A percentile compares a stretch with the other conserved stretches of the same genome.
phyloP scores from a whole-genome alignment of 2,888 invertebrate species.

The Cephonodes hylas region DNA sequence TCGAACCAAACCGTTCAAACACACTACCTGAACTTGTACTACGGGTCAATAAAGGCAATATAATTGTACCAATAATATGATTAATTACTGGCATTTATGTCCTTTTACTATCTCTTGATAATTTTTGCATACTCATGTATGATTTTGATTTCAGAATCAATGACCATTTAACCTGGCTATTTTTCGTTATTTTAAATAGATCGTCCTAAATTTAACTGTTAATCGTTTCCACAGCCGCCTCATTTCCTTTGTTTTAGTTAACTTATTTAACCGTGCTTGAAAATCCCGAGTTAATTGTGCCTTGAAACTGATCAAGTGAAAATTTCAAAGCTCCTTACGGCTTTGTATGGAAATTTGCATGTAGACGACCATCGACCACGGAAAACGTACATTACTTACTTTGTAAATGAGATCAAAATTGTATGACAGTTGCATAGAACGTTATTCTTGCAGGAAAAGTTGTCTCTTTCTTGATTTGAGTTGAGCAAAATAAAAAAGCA shows the following conservation, averaged over 20 bases:
- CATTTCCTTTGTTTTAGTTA: slow-evolving; percentile 10
- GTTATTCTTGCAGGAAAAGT: background rate
- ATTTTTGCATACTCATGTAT: too few species aligned
- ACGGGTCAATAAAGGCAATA: too few species aligned
- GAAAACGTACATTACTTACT: background rate
- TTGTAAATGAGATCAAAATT: background rate
- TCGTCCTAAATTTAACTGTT: background rate
- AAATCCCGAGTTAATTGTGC: slow-evolving; percentile 6
- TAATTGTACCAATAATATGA: too few species aligned
- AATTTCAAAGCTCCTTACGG: slow-evolving; percentile 3
- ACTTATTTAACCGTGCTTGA: slow-evolving; percentile 3
- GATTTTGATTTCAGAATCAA: too few species aligned
- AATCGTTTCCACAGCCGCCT: background rate
- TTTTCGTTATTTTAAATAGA: too few species aligned
- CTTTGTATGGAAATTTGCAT: background rate
- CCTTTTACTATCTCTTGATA: too few species aligned
- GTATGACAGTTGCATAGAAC: background rate
- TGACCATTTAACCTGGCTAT: too few species aligned
- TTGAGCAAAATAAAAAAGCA: too few species aligned
- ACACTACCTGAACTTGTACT: too few species aligned
- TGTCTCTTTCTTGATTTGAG: too few species aligned
- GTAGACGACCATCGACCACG: background rate
- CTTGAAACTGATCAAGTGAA: slow-evolving; percentile 9
- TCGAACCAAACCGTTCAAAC: too few species aligned
- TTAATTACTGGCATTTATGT: too few species aligned